A percentile compares a stretch with the other conserved stretches of the same genome.
Evolutionary conservation across 2,113 vertebrate species (phyloP).

Genomic region (Cyanocitta stelleri): DNA sequence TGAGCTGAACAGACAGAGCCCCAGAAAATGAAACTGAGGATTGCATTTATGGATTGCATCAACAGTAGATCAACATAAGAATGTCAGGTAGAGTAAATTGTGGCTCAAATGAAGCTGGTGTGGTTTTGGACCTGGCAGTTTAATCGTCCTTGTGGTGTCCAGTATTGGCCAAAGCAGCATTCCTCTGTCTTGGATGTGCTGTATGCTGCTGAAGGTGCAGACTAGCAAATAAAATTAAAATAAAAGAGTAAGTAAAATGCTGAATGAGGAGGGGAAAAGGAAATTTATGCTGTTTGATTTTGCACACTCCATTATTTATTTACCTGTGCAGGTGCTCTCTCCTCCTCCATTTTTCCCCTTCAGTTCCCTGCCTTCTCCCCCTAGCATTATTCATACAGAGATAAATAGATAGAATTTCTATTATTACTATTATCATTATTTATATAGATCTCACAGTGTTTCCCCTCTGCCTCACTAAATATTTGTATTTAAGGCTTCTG

Average conservation of each 20-base stretch:
- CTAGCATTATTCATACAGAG: background rate
- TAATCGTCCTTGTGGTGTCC: background rate
- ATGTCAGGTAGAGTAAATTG: constrained; percentile 18
- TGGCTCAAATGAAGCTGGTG: background rate
- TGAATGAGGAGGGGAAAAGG: background rate
- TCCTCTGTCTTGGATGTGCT: background rate
- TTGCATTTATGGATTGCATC: constrained; percentile 38
- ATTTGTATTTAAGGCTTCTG: background rate
- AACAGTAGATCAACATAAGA: constrained; percentile 3
- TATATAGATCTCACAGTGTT: background rate
- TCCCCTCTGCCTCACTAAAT: background rate
- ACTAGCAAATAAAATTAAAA: background rate
- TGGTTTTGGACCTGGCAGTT: constrained; percentile 20
- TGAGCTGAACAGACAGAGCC: constrained; percentile 28
- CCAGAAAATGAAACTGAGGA: constrained; percentile 16
- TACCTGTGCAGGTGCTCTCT: background rate
- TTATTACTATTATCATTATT: background rate
- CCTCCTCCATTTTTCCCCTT: background rate
- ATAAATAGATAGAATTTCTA: background rate
- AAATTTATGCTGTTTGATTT: background rate
- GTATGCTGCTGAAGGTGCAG: background rate
- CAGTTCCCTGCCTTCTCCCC: background rate
- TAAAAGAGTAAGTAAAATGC: background rate
- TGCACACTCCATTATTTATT: background rate
- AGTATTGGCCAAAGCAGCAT: background rate